Conservation (phyloP, 2,888 invertebrate species). For the Pandemis heparana region DNA sequence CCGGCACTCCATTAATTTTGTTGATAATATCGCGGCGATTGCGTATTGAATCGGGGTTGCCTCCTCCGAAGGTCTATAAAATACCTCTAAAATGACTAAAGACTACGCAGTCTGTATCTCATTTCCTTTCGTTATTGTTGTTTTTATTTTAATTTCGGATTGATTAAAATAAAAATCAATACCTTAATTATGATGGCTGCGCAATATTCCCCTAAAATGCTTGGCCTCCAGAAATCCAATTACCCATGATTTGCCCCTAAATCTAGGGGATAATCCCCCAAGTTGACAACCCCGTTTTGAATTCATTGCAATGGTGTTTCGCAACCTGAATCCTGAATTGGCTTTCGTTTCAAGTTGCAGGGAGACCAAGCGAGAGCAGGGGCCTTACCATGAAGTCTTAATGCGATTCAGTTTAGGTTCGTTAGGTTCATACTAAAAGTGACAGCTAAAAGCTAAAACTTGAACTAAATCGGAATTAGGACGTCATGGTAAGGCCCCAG, state of each 20-base stretch:
- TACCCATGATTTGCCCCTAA: not conserved
- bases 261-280: slow-evolving; percentile 11
- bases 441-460: no score
- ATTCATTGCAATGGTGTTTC: not conserved
- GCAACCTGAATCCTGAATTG: slow-evolving; percentile 8
- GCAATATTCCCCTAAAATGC: not conserved
- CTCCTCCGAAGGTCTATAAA: not conserved
- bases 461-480: no score
- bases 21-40: slow-evolving; percentile 32
- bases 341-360: not conserved
- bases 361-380: not conserved
- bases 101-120: no score
- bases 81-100: not conserved
- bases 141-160: not conserved
- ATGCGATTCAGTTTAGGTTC: no score
- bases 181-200: not conserved
- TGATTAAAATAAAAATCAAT: not conserved
- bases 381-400: no score
- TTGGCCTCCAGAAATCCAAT: not conserved
- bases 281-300: slow-evolving; percentile 4
- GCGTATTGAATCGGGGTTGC: not conserved
- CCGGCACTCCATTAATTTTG: slow-evolving; percentile 29
- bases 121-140: not conserved
- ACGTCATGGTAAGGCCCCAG: no score
- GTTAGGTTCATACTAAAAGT: no score